Evolutionary conservation across 2,113 vertebrate species (phyloP).

Genomic region (Agapornis roseicollis): DNA sequence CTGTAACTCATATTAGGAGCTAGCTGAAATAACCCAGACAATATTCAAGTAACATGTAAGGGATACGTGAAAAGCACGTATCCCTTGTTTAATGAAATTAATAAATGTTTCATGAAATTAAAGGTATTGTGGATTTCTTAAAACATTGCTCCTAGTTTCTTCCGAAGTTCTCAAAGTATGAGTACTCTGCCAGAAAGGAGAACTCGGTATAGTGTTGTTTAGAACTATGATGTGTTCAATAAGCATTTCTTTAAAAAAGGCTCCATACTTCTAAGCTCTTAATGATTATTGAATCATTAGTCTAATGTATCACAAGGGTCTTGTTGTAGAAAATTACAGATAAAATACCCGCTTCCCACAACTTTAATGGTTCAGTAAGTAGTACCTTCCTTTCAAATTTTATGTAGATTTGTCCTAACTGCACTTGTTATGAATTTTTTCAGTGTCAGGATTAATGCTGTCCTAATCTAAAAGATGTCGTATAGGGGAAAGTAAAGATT

Average conservation of each 20-base stretch:
- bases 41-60: background rate
- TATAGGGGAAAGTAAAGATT: background rate
- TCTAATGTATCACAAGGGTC: slow-evolving; percentile 22
- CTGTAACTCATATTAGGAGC: background rate
- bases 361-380: background rate
- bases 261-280: background rate
- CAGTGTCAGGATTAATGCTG: background rate
- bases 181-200: background rate
- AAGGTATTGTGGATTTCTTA: background rate
- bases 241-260: background rate
- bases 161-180: background rate
- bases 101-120: background rate
- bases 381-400: background rate
- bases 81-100: background rate
- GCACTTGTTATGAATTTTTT: background rate
- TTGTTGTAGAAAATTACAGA: slow-evolving; percentile 42
- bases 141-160: background rate
- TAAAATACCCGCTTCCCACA: slow-evolving; percentile 20
- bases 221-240: slow-evolving; percentile 2
- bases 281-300: slow-evolving; percentile 63
- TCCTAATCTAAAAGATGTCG: background rate
- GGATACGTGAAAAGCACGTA: background rate
- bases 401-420: background rate
- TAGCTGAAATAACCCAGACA: background rate
- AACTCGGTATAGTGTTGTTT: background rate